Base-by-base conservation (phyloP, 2,113 vertebrate species). In the Ochotona curzoniae region DNA sequence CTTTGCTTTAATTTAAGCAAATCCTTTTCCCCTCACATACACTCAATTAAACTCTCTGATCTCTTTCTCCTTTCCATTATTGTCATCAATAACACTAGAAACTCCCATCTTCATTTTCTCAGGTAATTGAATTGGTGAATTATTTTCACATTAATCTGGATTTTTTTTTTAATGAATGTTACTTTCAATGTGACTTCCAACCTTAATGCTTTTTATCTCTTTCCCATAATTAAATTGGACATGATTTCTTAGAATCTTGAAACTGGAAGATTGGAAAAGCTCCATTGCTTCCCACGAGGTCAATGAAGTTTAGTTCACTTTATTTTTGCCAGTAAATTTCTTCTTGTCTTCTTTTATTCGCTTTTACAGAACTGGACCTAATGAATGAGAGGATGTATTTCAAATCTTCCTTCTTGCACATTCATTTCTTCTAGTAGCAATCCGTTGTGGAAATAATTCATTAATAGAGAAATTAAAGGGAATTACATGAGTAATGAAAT, bases 71-170 rank as follows among this genome's bases (percentile, higher is more conserved):
- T 90, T 94, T 83, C 85, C 57, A n/a, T 94, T 94, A 83, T 75
- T 78, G 57, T 89, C 88, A 93, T 93, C 94, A 89, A 91, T 96
- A 89, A 93, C 81, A 23, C 32, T 60, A 25, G 70, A 85, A 78
- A 84, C 73, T 96, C 93, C 95, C 85, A 92, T 88, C 79, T 94
- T 93, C 88, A 90, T 95, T 96, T 96, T 81, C 91, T 93, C 91
- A 95, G 94, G 87, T 97, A 97, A 96, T 96, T 97, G 95, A 96
- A 95, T 74, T 84, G 79, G 79, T 97, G 96, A 96, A 97, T 96
- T 96, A 97, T 95, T 96, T 96, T 94, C 89, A 87, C 95, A 93
- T 97, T 95, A 93, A 94, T 95, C 89, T 91, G 11, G 14, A n/a
- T 73, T 91, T 90, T 87, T 93, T 93, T 87, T 92, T 87, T 4